Evolutionary conservation across 2,888 invertebrate genomes (phyloP).

Genomic region (Callosobruchus maculatus): DNA sequence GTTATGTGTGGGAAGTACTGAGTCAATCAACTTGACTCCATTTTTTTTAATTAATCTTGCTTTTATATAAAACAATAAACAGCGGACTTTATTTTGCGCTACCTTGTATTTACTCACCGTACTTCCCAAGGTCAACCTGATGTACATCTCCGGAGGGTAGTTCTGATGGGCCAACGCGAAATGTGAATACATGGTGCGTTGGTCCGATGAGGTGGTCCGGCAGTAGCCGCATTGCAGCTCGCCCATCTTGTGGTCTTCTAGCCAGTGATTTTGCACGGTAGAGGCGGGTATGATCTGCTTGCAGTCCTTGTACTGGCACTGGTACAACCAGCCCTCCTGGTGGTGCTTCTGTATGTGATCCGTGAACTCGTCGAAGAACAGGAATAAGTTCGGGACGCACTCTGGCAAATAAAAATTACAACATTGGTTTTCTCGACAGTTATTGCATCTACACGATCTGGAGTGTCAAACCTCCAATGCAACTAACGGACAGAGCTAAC

Average conservation of each 20-base stretch:
- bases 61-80: too few species aligned
- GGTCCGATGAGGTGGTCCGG: constrained; percentile 18
- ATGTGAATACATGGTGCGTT: constrained; percentile 24
- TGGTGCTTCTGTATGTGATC: constrained; percentile 38
- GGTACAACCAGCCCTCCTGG: constrained; percentile 35
- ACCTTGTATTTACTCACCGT: constrained; percentile 17
- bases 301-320: constrained; percentile 28
- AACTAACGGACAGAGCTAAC: too few species aligned
- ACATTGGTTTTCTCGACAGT: too few species aligned
- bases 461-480: too few species aligned
- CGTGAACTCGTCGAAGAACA: constrained; percentile 31
- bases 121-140: constrained; percentile 13
- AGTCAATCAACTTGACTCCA: too few species aligned
- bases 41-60: too few species aligned
- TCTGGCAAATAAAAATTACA: not conserved
- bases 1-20: too few species aligned
- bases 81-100: too few species aligned
- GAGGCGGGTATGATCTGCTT: constrained; percentile 18
- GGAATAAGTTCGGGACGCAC: constrained; percentile 14
- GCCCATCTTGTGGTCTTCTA: constrained; percentile 44
- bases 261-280: constrained; percentile 52
- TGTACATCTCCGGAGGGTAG: constrained; percentile 19
- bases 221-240: constrained; percentile 37
- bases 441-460: too few species aligned
- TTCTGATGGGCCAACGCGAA: constrained; percentile 24